Conservation (phyloP, 2,797 vertebrate genomes). For the Trachurus trachurus region DNA sequence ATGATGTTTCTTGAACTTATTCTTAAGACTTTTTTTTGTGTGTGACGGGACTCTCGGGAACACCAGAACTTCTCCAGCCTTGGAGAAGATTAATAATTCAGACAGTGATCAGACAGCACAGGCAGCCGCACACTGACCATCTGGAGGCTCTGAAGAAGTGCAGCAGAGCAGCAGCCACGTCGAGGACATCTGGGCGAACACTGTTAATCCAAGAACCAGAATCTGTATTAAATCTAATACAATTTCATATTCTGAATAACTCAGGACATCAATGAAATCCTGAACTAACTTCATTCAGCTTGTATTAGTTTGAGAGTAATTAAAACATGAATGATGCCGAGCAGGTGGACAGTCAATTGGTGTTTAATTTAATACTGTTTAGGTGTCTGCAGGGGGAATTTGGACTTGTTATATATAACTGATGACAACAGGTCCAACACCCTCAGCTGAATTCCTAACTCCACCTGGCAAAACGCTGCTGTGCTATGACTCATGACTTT, state of each 20-base stretch:
- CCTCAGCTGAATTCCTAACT: not conserved
- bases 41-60: slow-evolving; percentile 14
- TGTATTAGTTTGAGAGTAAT: not conserved
- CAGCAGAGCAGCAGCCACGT: not conserved
- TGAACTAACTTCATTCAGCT: not conserved
- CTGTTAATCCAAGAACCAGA: not conserved
- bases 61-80: not conserved
- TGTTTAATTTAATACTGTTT: not conserved
- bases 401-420: slow-evolving; percentile 6
- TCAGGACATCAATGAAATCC: not conserved
- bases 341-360: not conserved
- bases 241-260: not conserved
- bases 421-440: not conserved
- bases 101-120: not conserved
- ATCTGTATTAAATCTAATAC: not conserved
- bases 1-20: not conserved
- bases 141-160: slow-evolving; percentile 19
- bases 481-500: slow-evolving; percentile 1
- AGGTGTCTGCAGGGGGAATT: not conserved
- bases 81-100: slow-evolving; percentile 56
- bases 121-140: slow-evolving; percentile 46
- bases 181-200: not conserved
- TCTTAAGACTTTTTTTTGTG: not conserved
- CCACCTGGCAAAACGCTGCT: slow-evolving; percentile 12
- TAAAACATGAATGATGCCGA: not conserved